Percentiles rank a stretch among this genome's conserved stretches.
phyloP scores from a whole-genome alignment of 2,113 vertebrate species.

The Chaetorhynchus papuensis region DNA sequence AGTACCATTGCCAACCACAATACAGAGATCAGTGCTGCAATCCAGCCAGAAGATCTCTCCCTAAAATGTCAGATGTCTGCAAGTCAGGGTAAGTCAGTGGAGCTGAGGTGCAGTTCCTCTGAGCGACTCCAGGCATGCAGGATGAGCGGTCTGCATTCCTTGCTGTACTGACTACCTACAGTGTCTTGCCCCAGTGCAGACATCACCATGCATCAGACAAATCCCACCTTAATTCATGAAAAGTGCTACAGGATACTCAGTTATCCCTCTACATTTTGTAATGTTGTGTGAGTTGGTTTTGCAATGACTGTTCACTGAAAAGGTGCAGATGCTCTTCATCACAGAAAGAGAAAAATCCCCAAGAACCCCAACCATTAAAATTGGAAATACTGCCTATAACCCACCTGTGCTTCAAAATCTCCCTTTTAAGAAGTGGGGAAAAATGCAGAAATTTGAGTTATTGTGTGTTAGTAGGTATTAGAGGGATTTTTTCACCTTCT shows the following conservation, averaged over 20 bases:
- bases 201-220: neutral
- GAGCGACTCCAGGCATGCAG: neutral
- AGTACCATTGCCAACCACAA: conserved; percentile 7
- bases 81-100: rapidly evolving
- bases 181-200: neutral
- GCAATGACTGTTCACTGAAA: neutral
- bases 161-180: neutral
- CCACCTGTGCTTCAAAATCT: neutral
- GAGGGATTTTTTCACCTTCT: neutral
- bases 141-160: neutral
- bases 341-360: neutral
- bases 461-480: neutral
- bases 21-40: neutral
- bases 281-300: neutral
- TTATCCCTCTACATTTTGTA: neutral
- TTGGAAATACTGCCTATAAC: neutral
- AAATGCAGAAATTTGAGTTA: neutral
- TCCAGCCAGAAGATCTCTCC: neutral
- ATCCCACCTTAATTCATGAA: neutral
- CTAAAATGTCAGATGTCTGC: neutral
- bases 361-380: neutral
- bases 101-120: neutral
- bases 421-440: neutral
- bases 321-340: neutral
- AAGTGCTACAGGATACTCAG: neutral